A percentile compares a stretch with the other conserved stretches of the same genome.
Conservation (phyloP, 2,888 invertebrate genomes). For the Eutolmus rufibarbis region DNA sequence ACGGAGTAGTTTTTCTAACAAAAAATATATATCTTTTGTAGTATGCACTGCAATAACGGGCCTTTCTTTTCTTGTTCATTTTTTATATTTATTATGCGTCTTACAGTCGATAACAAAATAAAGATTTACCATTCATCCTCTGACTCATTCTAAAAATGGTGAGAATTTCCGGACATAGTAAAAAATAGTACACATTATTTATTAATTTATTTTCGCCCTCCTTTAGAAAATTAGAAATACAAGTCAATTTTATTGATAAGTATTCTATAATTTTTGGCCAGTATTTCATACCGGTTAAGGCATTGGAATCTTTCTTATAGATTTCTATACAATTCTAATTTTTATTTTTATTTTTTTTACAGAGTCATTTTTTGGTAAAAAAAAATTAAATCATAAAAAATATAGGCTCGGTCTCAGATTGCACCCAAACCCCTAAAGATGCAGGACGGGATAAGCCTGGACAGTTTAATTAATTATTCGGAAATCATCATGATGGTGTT, state of each 20-base stretch:
- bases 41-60: conserved; percentile 20
- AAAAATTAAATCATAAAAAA: too few relatives aligned
- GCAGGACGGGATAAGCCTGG: too few relatives aligned
- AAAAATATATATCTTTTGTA: neutral
- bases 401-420: too few relatives aligned
- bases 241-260: neutral
- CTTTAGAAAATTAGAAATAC: neutral
- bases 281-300: neutral
- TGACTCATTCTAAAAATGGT: neutral
- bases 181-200: neutral
- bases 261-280: neutral
- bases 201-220: neutral
- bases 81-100: conserved; percentile 7
- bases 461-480: too few relatives aligned
- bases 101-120: conserved; percentile 15
- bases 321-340: too few relatives aligned
- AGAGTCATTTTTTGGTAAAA: too few relatives aligned
- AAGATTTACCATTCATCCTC: neutral
- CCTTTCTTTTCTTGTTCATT: conserved; percentile 28
- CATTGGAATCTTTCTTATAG: neutral
- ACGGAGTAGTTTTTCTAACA: neutral
- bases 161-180: neutral
- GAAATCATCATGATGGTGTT: too few relatives aligned
- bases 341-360: too few relatives aligned
- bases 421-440: too few relatives aligned